Conservation (phyloP, 2,797 vertebrate species). For the Malacoctenus gilli region DNA sequence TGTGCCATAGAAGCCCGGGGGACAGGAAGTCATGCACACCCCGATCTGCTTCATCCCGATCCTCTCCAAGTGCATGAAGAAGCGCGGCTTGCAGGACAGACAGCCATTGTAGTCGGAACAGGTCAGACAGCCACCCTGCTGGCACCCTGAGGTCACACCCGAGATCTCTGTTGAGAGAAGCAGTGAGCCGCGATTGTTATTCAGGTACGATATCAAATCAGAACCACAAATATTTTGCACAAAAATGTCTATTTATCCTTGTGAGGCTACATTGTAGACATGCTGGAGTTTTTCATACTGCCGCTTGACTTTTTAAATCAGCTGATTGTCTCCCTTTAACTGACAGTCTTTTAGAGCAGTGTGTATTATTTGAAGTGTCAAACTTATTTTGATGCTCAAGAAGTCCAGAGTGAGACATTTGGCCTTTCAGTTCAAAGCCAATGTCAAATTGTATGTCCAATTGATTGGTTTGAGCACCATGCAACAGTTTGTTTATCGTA, state of each 20-base stretch:
- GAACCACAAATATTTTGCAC: not conserved
- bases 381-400: no score
- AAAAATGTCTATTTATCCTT: not conserved
- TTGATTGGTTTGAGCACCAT: not conserved
- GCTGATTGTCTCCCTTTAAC: not conserved
- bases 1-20: slow-evolving; percentile 94
- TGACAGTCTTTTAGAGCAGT: not conserved
- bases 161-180: slow-evolving; percentile 82
- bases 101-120: slow-evolving; percentile 99
- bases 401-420: no score
- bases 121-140: slow-evolving; percentile 95
- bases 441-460: not conserved
- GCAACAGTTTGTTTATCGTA: not conserved
- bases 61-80: slow-evolving; percentile 98
- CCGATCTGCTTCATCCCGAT: slow-evolving; percentile 98
- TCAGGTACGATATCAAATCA: no score
- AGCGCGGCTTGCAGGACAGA: slow-evolving; percentile 95
- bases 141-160: slow-evolving; percentile 92
- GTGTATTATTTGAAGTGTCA: not conserved
- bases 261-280: no score
- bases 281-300: no score
- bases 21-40: slow-evolving; percentile 96
- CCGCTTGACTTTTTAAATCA: not conserved
- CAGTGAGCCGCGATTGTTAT: not conserved
- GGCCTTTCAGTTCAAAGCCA: no score